Evolutionary conservation across 1,140 invertebrate species (phyloP).

Genomic region (Hyles euphorbiae): DNA sequence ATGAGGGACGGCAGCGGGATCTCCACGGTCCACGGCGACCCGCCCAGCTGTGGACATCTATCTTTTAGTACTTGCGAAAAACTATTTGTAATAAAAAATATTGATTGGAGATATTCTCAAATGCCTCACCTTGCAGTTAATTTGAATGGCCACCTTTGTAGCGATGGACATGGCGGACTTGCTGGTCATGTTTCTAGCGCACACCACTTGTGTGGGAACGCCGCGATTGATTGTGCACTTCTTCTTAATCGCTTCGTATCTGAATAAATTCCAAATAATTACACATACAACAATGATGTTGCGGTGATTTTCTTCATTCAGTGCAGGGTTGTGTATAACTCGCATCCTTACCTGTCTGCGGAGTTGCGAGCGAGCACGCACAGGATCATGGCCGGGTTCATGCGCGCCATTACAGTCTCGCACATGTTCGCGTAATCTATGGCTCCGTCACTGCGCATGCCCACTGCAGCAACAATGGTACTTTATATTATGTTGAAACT

Average conservation of each 20-base stretch:
- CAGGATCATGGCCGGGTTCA: slow-evolving; percentile 79
- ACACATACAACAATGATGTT: not conserved
- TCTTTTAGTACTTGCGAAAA: not conserved
- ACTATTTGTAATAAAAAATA: too few species aligned
- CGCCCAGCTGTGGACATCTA: slow-evolving; percentile 78
- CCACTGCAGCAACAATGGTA: slow-evolving; percentile 27
- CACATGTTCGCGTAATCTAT: slow-evolving; percentile 75
- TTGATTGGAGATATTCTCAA: too few species aligned
- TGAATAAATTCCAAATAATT: slow-evolving; percentile 15
- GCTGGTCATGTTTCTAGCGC: slow-evolving; percentile 76
- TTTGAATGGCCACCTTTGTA: slow-evolving; percentile 91
- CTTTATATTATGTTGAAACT: not conserved
- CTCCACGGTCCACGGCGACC: slow-evolving; percentile 86
- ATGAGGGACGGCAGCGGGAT: slow-evolving; percentile 84
- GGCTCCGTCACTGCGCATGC: slow-evolving; percentile 62
- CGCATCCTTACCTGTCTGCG: slow-evolving; percentile 74
- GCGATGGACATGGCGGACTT: slow-evolving; percentile 84
- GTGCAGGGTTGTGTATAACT: too few species aligned
- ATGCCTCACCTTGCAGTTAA: slow-evolving; percentile 88
- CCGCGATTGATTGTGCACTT: slow-evolving; percentile 86
- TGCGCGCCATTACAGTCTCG: slow-evolving; percentile 74
- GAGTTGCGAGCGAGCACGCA: slow-evolving; percentile 82
- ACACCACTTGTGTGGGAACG: slow-evolving; percentile 85
- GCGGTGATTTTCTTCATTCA: too few species aligned
- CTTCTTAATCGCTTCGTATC: slow-evolving; percentile 90